phyloP scores from a whole-genome alignment of 1,140 invertebrate species.

The Atopsyche davidsoni region DNA sequence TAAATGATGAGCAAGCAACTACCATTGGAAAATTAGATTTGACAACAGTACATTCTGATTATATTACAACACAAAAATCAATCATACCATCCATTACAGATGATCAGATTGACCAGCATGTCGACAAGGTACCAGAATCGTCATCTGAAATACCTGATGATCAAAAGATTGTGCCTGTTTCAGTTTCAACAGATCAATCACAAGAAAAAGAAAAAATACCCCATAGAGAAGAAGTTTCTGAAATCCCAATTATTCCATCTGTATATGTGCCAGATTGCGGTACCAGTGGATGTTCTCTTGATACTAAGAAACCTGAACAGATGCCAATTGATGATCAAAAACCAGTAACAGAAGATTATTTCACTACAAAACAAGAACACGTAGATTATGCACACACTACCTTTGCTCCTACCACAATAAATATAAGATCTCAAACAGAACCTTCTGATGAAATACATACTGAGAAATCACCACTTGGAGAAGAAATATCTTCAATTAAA shows the following conservation, averaged over 20 bases:
- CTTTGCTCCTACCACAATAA: no score
- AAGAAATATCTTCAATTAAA: slow-evolving; percentile 11
- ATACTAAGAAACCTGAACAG: slow-evolving; percentile 13
- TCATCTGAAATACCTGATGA: slow-evolving; percentile 22
- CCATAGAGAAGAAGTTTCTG: slow-evolving; percentile 24
- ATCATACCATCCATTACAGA: not conserved
- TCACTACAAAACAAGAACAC: no score
- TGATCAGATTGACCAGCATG: slow-evolving; percentile 1
- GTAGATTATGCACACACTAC: no score
- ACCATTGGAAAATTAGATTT: no score
- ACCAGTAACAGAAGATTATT: slow-evolving; percentile 7
- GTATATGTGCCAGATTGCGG: slow-evolving; percentile 25
- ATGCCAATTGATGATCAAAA: slow-evolving; percentile 18
- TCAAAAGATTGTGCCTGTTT: slow-evolving; percentile 10
- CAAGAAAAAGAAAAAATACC: not conserved
- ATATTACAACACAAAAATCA: slow-evolving; percentile 3
- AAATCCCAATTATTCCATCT: slow-evolving; percentile 31
- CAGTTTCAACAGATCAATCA: not conserved
- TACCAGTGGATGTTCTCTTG: slow-evolving; percentile 19
- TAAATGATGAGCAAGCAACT: not conserved
- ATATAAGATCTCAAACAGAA: slow-evolving; percentile 3
- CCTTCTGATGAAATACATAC: slow-evolving; percentile 9
- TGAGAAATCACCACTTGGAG: slow-evolving; percentile 19
- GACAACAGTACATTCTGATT: no score
- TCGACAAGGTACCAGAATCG: slow-evolving; percentile 19